Evolutionary conservation across 2,797 vertebrate genomes (phyloP), one percentile per base, ranked within the genome.

Genomic region (Myiotriccus ornatus): DNA sequence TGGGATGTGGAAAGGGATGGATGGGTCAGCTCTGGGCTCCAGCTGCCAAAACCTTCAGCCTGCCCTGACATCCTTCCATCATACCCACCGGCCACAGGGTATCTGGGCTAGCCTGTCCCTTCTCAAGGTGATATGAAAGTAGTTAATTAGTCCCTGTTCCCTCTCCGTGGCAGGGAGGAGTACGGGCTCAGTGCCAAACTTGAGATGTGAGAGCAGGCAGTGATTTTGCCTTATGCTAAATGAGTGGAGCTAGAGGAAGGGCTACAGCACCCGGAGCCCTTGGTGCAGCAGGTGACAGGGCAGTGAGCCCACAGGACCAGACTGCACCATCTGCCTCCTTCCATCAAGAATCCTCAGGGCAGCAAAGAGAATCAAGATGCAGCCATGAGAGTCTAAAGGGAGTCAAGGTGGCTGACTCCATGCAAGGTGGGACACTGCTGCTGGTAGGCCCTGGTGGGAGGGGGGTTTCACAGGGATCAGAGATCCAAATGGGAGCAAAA

Each of bases 201-300:
- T 1, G 13, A 78, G 23, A 30, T 18, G 13, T 0, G 8, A 21
- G 30, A 44, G 27, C 18, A 34, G 43, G 59, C 70, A 73, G 30
- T 5, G 10, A 17, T 91, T 55, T 59, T 22, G 13, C 70, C n/a
- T 59, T 35, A 47, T 1, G 11, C n/a, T 43, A 3, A 24, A 11
- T 4, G 35, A 75, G 44, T 9, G 5, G 84, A 89, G 47, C 2
- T 22, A 22, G 14, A 18, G n/a, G 22, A 24, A 55, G 44, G 25
- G n/a, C 34, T n/a, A 1, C 60, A 67, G 47, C n/a, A 22, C 5
- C 22, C 19, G 0, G 0, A 59, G 12, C 12, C n/a, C n/a, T 23
- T 1, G 2, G 19, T 14, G 28, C 44, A 68, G 49, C 59, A 64
- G 18, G 7, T 20, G 13, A 57, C 39, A 57, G 24, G 52, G 30